phyloP scores from a whole-genome alignment of 2,888 invertebrate genomes.

The Pheosia tremula region DNA sequence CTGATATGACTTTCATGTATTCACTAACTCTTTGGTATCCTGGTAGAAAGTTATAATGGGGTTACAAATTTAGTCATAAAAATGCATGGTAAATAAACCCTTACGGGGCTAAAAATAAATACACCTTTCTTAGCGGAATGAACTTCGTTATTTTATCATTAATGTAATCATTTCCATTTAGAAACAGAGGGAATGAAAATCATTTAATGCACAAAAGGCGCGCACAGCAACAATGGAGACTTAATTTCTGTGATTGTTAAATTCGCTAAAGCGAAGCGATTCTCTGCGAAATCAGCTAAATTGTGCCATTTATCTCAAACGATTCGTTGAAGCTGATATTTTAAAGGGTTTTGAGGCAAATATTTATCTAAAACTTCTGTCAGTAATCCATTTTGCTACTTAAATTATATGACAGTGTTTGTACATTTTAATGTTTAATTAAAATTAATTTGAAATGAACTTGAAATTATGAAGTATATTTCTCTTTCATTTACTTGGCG shows the following conservation, averaged over 20 bases:
- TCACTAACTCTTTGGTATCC: constrained; percentile 46
- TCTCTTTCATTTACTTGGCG: neutral
- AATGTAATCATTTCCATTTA: constrained; percentile 16
- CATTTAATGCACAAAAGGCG: constrained; percentile 47
- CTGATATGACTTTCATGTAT: constrained; percentile 23
- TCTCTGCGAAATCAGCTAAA: constrained; percentile 36
- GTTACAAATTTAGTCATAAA: neutral
- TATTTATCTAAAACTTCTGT: constrained; percentile 24
- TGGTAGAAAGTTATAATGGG: constrained; percentile 32
- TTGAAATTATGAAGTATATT: constrained; percentile 9
- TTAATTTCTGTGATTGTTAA: constrained; percentile 53
- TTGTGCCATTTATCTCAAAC: constrained; percentile 40
- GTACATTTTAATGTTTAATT: constrained; percentile 16
- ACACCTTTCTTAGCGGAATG: neutral
- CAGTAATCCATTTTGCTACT: constrained; percentile 22
- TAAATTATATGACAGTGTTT: constrained; percentile 20
- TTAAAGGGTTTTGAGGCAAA: constrained; percentile 37
- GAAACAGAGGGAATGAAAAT: constrained; percentile 26
- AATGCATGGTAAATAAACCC: neutral
- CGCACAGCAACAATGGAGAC: constrained; percentile 42
- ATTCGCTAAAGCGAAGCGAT: constrained; percentile 43
- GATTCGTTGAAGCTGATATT: constrained; percentile 39
- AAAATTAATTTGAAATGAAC: constrained; percentile 14
- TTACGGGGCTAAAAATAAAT: neutral
- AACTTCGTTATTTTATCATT: constrained; percentile 8